Base-by-base conservation (phyloP, 2,888 invertebrate genomes). In the Adela reaumurella region DNA sequence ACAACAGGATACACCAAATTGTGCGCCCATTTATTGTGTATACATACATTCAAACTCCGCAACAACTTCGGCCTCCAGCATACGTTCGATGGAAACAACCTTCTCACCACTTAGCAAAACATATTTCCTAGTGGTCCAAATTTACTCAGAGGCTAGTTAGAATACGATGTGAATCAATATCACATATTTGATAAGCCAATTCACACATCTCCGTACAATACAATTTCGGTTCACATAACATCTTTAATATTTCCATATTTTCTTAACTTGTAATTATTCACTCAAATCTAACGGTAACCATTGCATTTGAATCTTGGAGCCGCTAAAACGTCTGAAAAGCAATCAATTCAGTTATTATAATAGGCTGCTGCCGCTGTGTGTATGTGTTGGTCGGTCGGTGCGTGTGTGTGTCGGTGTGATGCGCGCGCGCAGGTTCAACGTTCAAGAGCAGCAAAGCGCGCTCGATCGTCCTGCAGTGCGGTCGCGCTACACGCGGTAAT, bases 371-470 rank as follows among this genome's bases (percentile, higher is more conserved):
- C 4, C 24, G 24, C 24, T 6, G 24, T 8, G 24, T 24, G 24
- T 24, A 8, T 24, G 24, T 24, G 24, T 24, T 6, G 24, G 24
- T 24, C 5, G 4, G 24, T 24, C 24, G 24, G 24, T 24, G 24
- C 8, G 24, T 6, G 24, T 4, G 24, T 24, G 24, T 24, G 24
- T 24, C 8, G 24, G 24, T 24, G 24, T 6, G 24, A 24, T 24
- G 24, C 24, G 24, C 24, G n/a, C 24, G 24, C 24, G 66, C 62
- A 68, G 69, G 74, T 74, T 74, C 72, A 70, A 70, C 66, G 74
- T 64, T 72, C 70, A 74, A 69, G 71, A 71, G 71, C 72, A 70
- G 5, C 45, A 35, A 3, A 14, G 35, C 35, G 6, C 11, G 35
- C 35, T 3, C 35, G 14, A 8, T 35, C 35, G 6, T 35, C 35